Evolutionary conservation across 2,113 vertebrate species (phyloP).

Genomic region (Anarhynchus alexandrinus): DNA sequence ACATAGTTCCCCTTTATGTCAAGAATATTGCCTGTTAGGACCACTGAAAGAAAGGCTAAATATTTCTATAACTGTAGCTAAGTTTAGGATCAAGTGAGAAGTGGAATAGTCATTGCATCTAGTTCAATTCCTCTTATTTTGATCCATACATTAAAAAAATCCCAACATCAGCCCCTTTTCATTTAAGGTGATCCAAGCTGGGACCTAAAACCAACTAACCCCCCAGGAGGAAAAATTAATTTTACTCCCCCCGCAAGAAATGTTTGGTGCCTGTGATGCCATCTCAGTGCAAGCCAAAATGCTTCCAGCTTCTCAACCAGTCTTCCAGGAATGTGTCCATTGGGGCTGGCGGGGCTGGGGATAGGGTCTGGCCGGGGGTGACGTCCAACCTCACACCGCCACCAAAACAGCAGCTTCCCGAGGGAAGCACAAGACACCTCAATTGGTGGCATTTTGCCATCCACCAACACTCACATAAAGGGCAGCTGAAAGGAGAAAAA

Average conservation of each 20-base stretch:
- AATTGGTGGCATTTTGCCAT: neutral
- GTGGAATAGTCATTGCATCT: neutral
- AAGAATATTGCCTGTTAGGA: neutral
- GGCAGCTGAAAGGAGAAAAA: neutral
- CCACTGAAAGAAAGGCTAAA: neutral
- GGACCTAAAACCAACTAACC: neutral
- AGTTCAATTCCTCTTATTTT: neutral
- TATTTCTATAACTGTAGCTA: neutral
- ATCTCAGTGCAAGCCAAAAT: neutral
- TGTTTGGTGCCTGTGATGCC: neutral
- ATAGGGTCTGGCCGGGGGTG: fast-evolving
- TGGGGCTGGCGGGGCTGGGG: neutral
- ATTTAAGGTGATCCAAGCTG: neutral
- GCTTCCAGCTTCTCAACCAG: neutral
- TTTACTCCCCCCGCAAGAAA: neutral
- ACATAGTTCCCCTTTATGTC: neutral
- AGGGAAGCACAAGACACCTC: neutral
- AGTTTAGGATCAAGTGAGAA: neutral
- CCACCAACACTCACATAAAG: neutral
- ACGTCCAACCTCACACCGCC: fast-evolving
- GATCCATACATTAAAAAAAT: neutral
- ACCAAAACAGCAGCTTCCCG: neutral
- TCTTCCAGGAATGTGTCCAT: neutral
- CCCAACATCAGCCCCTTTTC: neutral
- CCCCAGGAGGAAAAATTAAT: neutral